Evolutionary conservation across 2,888 invertebrate genomes (phyloP).

Genomic region (Nomada goodeniana): DNA sequence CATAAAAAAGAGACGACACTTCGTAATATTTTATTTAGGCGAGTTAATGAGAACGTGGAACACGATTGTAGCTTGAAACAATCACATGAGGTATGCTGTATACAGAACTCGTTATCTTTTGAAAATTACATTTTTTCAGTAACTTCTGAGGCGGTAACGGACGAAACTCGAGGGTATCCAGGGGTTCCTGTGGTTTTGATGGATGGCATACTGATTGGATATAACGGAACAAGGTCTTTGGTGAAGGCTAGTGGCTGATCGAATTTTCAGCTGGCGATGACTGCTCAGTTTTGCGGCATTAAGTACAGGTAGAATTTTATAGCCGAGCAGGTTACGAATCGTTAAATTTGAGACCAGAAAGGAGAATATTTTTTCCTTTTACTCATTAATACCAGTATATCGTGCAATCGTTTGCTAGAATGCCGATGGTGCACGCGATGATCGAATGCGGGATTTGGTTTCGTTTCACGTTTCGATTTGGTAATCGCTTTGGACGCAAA

Average conservation of each 20-base stretch:
- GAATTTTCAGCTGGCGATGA: not conserved
- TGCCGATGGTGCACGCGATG: not conserved
- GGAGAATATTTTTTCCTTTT: not conserved
- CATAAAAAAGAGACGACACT: no score
- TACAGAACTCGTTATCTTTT: not conserved
- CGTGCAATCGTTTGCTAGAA: not conserved
- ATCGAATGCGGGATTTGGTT: conserved; percentile 30
- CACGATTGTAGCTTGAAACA: no score
- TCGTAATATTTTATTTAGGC: no score
- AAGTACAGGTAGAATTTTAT: not conserved
- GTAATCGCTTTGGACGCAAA: conserved; percentile 30
- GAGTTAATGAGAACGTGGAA: no score
- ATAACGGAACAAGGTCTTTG: not conserved
- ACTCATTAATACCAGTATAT: not conserved
- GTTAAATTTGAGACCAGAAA: not conserved
- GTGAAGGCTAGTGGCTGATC: not conserved
- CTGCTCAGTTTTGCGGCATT: not conserved
- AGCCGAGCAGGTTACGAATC: no score
- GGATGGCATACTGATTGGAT: not conserved
- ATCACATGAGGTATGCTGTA: not conserved
- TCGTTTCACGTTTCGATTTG: conserved; percentile 21
- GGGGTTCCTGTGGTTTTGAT: no score
- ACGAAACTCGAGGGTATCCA: not conserved
- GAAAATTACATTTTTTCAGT: not conserved
- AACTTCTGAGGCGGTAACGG: not conserved